Conservation (phyloP, 92 coral and sea anemone species). For the Porites lobata region DNA sequence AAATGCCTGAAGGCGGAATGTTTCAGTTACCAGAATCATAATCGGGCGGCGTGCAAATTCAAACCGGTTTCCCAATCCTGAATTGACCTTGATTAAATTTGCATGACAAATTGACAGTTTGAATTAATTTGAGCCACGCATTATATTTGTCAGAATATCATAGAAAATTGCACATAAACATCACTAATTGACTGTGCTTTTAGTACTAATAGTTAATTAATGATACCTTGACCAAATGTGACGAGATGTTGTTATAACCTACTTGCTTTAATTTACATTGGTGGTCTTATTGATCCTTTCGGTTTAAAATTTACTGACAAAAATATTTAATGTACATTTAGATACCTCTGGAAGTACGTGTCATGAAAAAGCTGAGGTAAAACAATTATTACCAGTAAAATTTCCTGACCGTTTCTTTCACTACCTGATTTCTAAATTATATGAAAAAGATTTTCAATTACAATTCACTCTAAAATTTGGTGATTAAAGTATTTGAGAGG, state of each 20-base stretch:
- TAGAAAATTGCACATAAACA: conserved; percentile 1
- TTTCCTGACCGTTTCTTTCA: conserved; percentile 11
- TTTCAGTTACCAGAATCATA: too few relatives aligned
- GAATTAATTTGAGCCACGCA: background rate
- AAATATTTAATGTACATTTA: background rate
- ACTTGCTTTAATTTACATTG: too few relatives aligned
- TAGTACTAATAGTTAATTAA: conserved; percentile 14
- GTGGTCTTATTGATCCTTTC: too few relatives aligned
- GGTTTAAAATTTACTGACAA: background rate
- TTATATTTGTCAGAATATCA: background rate
- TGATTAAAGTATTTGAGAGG: background rate
- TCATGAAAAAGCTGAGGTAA: background rate
- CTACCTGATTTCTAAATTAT: conserved; percentile 14
- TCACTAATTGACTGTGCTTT: background rate
- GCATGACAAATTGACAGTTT: background rate
- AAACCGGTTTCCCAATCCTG: too few relatives aligned
- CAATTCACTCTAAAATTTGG: conserved; percentile 13
- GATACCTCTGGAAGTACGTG: background rate
- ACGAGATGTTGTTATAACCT: conserved; percentile 1
- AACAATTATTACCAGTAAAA: background rate
- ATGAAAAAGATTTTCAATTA: conserved; percentile 24
- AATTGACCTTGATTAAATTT: background rate
- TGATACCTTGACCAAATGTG: conserved; percentile 5
- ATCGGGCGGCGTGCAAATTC: too few relatives aligned
- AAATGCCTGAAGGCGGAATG: too few relatives aligned